Evolutionary conservation across 2,113 vertebrate genomes (phyloP).

Genomic region (Leptosomus discolor): DNA sequence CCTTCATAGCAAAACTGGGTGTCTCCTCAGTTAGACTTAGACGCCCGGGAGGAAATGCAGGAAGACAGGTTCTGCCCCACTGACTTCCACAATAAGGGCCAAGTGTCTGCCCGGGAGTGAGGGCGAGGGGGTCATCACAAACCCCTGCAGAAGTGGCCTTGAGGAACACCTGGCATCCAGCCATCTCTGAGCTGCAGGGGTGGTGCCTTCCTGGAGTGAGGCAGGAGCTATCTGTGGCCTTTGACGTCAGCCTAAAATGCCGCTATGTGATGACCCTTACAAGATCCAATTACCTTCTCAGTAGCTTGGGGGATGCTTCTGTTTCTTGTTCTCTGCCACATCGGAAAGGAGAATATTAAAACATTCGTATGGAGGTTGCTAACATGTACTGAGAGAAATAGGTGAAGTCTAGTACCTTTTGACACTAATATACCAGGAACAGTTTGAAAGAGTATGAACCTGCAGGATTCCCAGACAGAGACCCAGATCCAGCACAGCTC

Average conservation of each 20-base stretch:
- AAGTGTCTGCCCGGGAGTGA: not conserved
- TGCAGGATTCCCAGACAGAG: not conserved
- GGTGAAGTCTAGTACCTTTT: not conserved
- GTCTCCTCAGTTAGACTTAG: not conserved
- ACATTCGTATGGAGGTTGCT: not conserved
- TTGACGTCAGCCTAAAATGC: fast-evolving
- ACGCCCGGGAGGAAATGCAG: not conserved
- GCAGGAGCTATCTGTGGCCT: not conserved
- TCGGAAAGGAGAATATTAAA: not conserved
- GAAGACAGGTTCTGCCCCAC: not conserved
- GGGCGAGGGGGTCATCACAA: fast-evolving
- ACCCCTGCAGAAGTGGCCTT: not conserved
- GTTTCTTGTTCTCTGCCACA: not conserved
- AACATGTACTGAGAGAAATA: not conserved
- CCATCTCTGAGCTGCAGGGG: not conserved
- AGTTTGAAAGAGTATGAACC: not conserved
- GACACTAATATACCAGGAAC: not conserved
- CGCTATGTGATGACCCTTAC: not conserved
- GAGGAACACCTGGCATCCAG: not conserved
- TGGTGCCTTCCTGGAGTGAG: not conserved
- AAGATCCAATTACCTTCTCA: not conserved
- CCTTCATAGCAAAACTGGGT: not conserved
- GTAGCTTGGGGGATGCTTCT: not conserved
- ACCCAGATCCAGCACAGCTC: not conserved
- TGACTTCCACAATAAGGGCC: not conserved